Conservation (phyloP, 2,888 invertebrate species). For the Mythimna pallens region DNA sequence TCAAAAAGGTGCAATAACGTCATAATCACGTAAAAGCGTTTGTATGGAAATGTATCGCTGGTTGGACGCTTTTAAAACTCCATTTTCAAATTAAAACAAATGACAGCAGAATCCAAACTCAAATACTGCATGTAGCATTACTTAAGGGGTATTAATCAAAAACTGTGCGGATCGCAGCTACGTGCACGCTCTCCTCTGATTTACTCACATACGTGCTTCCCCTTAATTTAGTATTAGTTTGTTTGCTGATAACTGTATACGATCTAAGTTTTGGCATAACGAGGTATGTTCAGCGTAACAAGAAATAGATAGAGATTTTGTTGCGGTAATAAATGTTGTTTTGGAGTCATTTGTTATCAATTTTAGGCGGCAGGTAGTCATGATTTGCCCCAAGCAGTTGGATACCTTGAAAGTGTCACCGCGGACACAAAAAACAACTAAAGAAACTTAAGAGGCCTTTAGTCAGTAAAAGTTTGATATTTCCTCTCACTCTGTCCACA, state of each 20-base stretch:
- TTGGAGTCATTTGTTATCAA: constrained; percentile 28
- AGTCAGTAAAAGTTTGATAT: too few relatives aligned
- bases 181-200: constrained; percentile 70
- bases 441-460: too few relatives aligned
- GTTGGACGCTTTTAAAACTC: background rate
- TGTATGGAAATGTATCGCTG: too few relatives aligned
- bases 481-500: too few relatives aligned
- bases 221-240: constrained; percentile 70
- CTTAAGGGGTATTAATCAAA: constrained; percentile 71
- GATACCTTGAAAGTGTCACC: too few relatives aligned
- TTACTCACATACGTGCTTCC: constrained; percentile 69
- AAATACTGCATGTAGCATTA: constrained; percentile 42
- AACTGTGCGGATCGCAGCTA: constrained; percentile 72
- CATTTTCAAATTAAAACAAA: constrained; percentile 43
- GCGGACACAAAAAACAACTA: too few relatives aligned
- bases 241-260: constrained; percentile 65
- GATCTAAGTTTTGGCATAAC: constrained; percentile 60
- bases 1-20: too few relatives aligned
- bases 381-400: background rate
- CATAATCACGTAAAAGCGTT: too few relatives aligned
- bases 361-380: background rate
- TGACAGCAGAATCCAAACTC: constrained; percentile 20
- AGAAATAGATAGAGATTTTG: constrained; percentile 51
- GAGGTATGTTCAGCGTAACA: constrained; percentile 47
- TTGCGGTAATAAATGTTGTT: constrained; percentile 33